Percentiles rank a stretch among this genome's conserved stretches.
Evolutionary conservation across 2,797 vertebrate genomes (phyloP).

Genomic region (Crocodylus rhombifer): DNA sequence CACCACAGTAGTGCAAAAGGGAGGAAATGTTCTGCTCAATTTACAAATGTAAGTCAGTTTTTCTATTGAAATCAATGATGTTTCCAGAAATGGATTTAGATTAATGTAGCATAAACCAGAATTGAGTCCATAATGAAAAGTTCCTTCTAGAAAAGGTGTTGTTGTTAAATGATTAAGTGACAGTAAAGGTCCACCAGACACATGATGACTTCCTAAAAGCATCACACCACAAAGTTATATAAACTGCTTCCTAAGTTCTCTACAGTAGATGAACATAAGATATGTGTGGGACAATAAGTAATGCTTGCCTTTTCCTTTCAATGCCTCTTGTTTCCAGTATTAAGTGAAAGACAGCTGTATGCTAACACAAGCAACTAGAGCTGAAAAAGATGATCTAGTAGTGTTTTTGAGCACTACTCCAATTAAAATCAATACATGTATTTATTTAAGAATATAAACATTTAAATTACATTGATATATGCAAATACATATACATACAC

Average conservation of each 20-base stretch:
- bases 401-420: no score
- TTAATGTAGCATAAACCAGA: neutral
- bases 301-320: neutral
- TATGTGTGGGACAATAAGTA: neutral
- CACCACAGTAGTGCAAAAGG: neutral
- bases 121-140: neutral
- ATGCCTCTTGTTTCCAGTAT: neutral
- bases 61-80: neutral
- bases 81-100: neutral
- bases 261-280: neutral
- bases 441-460: no score
- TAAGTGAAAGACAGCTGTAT: no score
- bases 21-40: neutral
- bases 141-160: neutral
- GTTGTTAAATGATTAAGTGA: neutral
- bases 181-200: neutral
- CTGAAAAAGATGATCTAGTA: no score
- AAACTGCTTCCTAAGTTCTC: neutral
- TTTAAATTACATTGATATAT: no score
- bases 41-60: neutral
- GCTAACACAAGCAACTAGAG: no score
- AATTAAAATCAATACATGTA: no score
- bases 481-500: no score
- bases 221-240: neutral
- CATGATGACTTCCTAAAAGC: neutral